Evolutionary conservation across 2,797 vertebrate species (phyloP).

Genomic region (Clarias pachynema): DNA sequence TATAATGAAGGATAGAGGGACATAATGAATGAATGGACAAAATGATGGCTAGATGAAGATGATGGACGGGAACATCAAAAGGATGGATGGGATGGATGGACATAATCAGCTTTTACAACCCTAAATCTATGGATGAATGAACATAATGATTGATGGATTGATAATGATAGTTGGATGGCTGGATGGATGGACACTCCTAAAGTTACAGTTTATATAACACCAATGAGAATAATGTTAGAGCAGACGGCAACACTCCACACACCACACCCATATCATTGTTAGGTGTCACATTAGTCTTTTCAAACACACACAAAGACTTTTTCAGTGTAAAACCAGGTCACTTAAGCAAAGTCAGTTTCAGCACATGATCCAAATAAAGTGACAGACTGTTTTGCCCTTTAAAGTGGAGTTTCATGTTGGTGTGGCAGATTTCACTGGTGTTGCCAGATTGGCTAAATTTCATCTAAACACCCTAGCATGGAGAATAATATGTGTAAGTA

Average conservation of each 20-base stretch:
- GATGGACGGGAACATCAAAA: background rate
- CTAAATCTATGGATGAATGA: background rate
- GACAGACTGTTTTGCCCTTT: background rate
- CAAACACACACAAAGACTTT: background rate
- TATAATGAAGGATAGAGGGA: background rate
- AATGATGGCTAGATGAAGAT: background rate
- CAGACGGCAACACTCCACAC: too few species aligned
- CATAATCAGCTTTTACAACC: background rate
- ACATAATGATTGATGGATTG: too few species aligned
- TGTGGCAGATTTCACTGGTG: background rate
- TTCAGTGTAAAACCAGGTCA: constrained; percentile 11
- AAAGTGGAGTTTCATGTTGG: background rate
- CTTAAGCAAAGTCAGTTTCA: background rate
- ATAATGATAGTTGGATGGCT: too few species aligned
- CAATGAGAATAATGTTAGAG: background rate
- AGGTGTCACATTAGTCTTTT: too few species aligned
- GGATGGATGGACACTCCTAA: too few species aligned
- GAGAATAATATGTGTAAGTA: too few species aligned
- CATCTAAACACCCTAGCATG: too few species aligned
- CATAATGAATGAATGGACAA: background rate
- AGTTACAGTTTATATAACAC: background rate
- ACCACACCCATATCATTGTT: too few species aligned
- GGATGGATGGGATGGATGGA: background rate
- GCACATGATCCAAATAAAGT: background rate
- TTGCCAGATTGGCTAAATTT: background rate